Conservation (phyloP, 1,140 invertebrate genomes). For the Kradibia gibbosae region DNA sequence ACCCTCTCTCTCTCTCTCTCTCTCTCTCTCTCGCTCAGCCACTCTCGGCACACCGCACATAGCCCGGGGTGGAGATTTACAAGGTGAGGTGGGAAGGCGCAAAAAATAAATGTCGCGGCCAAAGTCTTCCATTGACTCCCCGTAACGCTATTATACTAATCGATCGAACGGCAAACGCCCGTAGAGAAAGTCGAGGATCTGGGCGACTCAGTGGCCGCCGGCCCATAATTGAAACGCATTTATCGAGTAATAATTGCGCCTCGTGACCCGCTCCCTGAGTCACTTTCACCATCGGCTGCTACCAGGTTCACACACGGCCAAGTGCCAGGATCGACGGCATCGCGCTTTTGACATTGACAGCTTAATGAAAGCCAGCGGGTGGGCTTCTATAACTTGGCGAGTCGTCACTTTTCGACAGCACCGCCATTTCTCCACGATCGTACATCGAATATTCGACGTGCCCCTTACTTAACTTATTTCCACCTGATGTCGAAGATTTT, state of each 20-base stretch:
- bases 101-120: constrained; percentile 37
- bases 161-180: constrained; percentile 46
- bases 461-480: too few relatives aligned
- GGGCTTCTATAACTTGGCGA: neutral
- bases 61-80: neutral
- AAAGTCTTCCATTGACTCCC: neutral
- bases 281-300: constrained; percentile 25
- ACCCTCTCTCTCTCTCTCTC: too few relatives aligned
- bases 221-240: constrained; percentile 43
- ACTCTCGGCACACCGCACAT: neutral
- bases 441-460: too few relatives aligned
- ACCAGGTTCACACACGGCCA: neutral
- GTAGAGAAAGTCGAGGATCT: constrained; percentile 47
- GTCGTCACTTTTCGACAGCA: neutral
- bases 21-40: too few relatives aligned
- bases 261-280: neutral
- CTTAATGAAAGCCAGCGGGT: neutral
- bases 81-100: neutral
- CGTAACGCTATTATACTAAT: constrained; percentile 48
- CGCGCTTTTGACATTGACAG: neutral
- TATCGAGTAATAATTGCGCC: constrained; percentile 45
- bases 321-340: neutral
- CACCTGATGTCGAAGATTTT: too few relatives aligned
- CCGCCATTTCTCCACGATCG: neutral
- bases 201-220: neutral